Base-by-base conservation (phyloP, 2,888 invertebrate species). In the Hirtodrosophila alboralis region DNA sequence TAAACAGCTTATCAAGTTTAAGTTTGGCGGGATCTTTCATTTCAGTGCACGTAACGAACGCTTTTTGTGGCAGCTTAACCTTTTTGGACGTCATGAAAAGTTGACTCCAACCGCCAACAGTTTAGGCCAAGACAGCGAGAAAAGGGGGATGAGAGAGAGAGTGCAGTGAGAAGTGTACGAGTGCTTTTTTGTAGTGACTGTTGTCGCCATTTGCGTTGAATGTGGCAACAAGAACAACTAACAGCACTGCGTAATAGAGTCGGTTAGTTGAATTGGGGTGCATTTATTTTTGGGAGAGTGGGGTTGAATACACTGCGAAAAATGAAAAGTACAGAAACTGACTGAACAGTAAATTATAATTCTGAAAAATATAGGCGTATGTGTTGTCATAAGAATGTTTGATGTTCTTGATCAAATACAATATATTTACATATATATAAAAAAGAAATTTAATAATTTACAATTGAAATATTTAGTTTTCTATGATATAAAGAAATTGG, bases 151-250 rank as follows among this genome's bases (percentile, higher is more conserved):
- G n/a, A n/a, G n/a, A n/a, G n/a, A n/a, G n/a, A 18, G 23, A 6
- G 28, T 5, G 7, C 21, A 9, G 26, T 12, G 7, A 9, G 7
- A 4, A 16, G 14, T 27, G 10, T 37, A 31, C 31, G 16, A 61
- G 52, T 58, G 53, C 64, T 63, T 84, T 61, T 61, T 51, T 62
- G 70, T 52, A 40, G 53, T 65, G 61, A 81, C 75, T 84, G 83
- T 75, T 79, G 78, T 81, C 83, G 83, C 85, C 72, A 84, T 79
- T 79, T 81, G 83, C 79, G 69, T 81, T 85, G 79, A 78, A 84
- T 73, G 77, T 28, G 40, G 33, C 79, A 60, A 60, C 38, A 67
- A 49, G 54, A 63, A 40, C 51, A 57, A 47, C 49, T 58, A 47
- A 41, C 33, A 51, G 21, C 27, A 52, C 59, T 78, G 60, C 63